Base-by-base conservation (phyloP, 2,113 vertebrate species). In the Rhizomys pruinosus region DNA sequence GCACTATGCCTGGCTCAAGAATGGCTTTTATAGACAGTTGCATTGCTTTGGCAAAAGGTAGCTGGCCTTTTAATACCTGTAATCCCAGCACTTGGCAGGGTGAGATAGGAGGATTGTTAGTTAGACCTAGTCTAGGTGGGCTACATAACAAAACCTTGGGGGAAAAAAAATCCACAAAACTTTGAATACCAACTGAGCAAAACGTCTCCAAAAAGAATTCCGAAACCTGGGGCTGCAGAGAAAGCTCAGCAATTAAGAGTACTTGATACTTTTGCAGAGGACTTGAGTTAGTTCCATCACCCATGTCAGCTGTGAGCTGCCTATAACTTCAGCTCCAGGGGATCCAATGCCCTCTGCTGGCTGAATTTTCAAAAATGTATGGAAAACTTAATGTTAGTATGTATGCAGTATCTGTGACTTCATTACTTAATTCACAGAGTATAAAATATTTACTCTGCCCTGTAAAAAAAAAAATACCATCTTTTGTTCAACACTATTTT, bases 171-270 rank as follows among this genome's bases (percentile, higher is more conserved):
- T 6, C 42, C n/a, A 79, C 27, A 29, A 66, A 90, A 69, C 29
- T 95, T 89, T 92, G 42, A 88, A 90, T 93, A n/a, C 20, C 23
- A 94, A 16, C 61, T 47, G 80, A 88, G 57, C 15, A 8, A 88
- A 90, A 47, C 69, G 29, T 90, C 92, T 92, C 59, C 63, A 47
- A 47, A 71, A 90, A 95, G 27, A 85, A 89, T 71, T 82, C 16
- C 25, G 22, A 55, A 84, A 22, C 57, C 91, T 52, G 47, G 47
- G 47, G 47, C 6, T 52, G 47, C 6, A 52, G 47, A 52, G 47
- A 11, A 7, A 52, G 47, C 47, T 52, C 47, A 52, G 47, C 47
- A 52, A 11, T 52, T 52, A 52, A 52, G 47, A 52, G 47, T 11
- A 52, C 47, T 52, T 52, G 47, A 52, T 52, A 11, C 11, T 52